Conservation (phyloP, 30 jellyfish, hydroid and myxozoan species). For the Aurelia sp. region DNA sequence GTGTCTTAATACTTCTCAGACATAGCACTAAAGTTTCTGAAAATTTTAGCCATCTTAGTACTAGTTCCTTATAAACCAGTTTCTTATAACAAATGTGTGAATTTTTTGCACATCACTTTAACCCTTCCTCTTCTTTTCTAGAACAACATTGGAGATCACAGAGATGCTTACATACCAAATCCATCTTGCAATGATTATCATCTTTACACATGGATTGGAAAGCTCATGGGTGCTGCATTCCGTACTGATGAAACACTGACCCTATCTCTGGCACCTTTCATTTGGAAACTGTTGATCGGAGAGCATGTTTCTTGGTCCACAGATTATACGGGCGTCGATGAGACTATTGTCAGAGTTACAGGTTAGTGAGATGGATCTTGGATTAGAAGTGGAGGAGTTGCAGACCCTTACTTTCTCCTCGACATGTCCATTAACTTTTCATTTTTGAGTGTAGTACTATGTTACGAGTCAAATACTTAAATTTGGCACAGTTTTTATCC, state of each 20-base stretch:
- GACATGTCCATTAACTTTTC: no score
- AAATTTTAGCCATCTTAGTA: no score
- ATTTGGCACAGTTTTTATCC: no score
- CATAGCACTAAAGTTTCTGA: no score
- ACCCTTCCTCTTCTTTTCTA: slow-evolving; percentile 9
- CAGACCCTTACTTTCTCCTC: no score
- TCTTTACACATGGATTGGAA: slow-evolving; percentile 90
- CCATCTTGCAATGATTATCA: slow-evolving; percentile 83
- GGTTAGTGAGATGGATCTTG: slow-evolving; percentile 14
- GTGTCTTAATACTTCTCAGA: no score
- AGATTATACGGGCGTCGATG: slow-evolving; percentile 82
- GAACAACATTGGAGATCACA: slow-evolving; percentile 79
- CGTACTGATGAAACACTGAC: slow-evolving; percentile 94
- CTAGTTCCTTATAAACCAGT: no score
- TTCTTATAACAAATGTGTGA: no score
- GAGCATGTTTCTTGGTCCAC: slow-evolving; percentile 91
- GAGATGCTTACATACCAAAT: slow-evolving; percentile 87
- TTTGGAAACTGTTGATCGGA: slow-evolving; percentile 92
- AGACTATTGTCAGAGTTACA: slow-evolving; percentile 74
- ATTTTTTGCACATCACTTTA: no score
- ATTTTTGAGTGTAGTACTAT: no score
- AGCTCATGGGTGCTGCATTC: slow-evolving; percentile 85
- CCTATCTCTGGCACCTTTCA: slow-evolving; percentile 76
- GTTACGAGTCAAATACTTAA: no score
- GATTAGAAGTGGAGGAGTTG: not conserved